Evolutionary conservation across 2,113 vertebrate species (phyloP).

Genomic region (Gnathonemus echidnorhynchus): DNA sequence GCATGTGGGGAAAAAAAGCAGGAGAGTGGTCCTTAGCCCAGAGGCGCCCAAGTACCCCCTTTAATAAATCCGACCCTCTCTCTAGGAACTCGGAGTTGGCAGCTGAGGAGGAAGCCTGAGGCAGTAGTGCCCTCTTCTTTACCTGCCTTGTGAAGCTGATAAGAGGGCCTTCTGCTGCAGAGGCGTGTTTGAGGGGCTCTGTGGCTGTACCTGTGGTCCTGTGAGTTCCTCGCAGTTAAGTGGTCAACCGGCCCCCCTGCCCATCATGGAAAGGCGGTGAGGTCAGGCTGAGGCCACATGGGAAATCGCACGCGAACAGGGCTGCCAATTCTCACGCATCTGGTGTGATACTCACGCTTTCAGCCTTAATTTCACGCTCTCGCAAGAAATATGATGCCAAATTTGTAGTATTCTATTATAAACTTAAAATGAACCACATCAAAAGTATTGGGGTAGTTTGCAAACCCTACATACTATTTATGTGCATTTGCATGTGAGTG

Average conservation of each 20-base stretch:
- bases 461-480: neutral
- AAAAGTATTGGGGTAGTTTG: neutral
- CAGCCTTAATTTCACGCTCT: neutral
- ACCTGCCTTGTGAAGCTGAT: neutral
- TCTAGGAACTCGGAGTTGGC: neutral
- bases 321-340: neutral
- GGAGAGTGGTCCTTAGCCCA: neutral
- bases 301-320: neutral
- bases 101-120: neutral
- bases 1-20: neutral
- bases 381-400: neutral
- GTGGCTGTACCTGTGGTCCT: neutral
- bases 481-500: neutral
- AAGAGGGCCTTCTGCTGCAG: slow-evolving; percentile 1
- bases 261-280: neutral
- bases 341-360: neutral
- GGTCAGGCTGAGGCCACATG: neutral
- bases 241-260: neutral
- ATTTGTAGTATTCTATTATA: neutral
- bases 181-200: neutral
- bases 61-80: neutral
- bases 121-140: neutral
- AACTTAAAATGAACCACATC: neutral
- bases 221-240: neutral
- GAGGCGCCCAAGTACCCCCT: neutral